Base-by-base conservation (phyloP, 2,888 invertebrate genomes). In the Gymnoscelis rufifasciata region DNA sequence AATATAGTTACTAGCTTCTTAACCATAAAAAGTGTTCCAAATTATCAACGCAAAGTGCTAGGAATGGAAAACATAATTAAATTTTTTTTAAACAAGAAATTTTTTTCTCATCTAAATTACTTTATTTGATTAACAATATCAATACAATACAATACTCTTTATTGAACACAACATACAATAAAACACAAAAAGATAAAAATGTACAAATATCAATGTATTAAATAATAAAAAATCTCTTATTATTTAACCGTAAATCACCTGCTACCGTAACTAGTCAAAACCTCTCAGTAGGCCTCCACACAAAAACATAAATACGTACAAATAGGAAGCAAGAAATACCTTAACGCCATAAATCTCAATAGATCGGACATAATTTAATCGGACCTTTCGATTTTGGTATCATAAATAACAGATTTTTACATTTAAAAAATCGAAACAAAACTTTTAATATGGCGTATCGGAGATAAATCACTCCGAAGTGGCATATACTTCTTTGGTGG, bases 371-470 rank as follows among this genome's bases (percentile, higher is more conserved):
- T 86, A 79, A 81, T 84, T 86, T 84, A 84, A 86, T 83, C 84
- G 82, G 71, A 78, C 80, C 84, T 82, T 74, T 84, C 84, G 86
- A 87, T 88, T 84, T 82, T 76, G 77, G 73, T 63, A 68, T 60
- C 83, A 87, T 88, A 88, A 88, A 88, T 88, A 74, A 86, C 79
- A 74, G 83, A 87, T 82, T 88, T 86, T 84, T 78, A 86, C 81
- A 83, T 83, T 82, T 70, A 63, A 76, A n/a, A 79, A 77, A 78
- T 81, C 69, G 74, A 87, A 84, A 83, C 71, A 84, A 84, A 83
- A 84, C 81, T 71, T 82, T 84, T 86, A 87, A 87, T 88, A 86
- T 69, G 74, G 72, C 80, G 76, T 83, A 84, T 86, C 83, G 78
- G 69, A 60, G 71, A 83, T 88, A 88, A 87, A 87, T 88, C 87